Evolutionary conservation across 2,888 invertebrate genomes (phyloP).

Genomic region (Dolomedes plantarius): DNA sequence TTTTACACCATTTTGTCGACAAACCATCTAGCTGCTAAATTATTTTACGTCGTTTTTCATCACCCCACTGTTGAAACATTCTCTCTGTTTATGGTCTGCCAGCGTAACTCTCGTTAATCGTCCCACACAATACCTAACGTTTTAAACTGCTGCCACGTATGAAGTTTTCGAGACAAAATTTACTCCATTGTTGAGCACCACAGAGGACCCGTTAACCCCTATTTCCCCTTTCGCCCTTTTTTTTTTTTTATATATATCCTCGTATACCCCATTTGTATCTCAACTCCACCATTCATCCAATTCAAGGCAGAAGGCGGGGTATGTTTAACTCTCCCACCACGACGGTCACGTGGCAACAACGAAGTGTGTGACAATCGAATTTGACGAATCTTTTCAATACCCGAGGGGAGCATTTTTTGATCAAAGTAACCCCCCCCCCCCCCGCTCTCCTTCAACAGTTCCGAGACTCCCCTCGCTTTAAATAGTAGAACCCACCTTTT

Average conservation of each 20-base stretch:
- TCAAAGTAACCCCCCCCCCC: not conserved
- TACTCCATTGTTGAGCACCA: slow-evolving; percentile 43
- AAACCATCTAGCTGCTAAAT: no score
- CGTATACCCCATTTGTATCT: slow-evolving; percentile 1
- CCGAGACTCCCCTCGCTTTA: not conserved
- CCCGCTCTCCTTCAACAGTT: not conserved
- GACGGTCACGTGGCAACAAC: slow-evolving; percentile 64
- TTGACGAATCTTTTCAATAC: slow-evolving; percentile 70
- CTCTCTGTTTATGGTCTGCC: no score
- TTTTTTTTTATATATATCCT: slow-evolving; percentile 15
- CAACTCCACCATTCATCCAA: slow-evolving; percentile 18
- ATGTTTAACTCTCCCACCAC: slow-evolving; percentile 69
- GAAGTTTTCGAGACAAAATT: not conserved
- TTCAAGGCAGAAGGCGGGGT: slow-evolving; percentile 45
- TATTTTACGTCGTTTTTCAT: no score
- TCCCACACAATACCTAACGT: not conserved
- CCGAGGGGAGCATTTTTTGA: slow-evolving; percentile 5
- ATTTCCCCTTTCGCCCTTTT: slow-evolving; percentile 51
- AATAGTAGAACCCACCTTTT: not conserved
- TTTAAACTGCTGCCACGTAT: not conserved
- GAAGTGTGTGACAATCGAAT: slow-evolving; percentile 69
- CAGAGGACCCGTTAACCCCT: slow-evolving; percentile 59
- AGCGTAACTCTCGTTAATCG: not conserved
- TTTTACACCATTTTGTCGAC: no score
- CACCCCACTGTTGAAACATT: no score